phyloP scores from a whole-genome alignment of 2,797 vertebrate species.

The Allobates femoralis region DNA sequence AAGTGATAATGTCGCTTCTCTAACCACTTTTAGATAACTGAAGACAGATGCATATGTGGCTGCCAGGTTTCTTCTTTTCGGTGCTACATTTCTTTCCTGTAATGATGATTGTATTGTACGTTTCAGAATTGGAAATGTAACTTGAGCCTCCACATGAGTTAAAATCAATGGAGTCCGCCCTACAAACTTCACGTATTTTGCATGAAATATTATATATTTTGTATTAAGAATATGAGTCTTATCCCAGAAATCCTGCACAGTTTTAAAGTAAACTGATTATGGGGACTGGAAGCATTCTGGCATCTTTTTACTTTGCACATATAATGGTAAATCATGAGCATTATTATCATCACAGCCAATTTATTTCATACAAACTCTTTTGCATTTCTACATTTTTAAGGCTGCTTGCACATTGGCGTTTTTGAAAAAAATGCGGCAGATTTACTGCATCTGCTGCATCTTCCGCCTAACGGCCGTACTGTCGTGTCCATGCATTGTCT shows the following conservation, averaged over 20 bases:
- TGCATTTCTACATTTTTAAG: too few relatives aligned
- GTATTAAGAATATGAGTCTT: background rate
- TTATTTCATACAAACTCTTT: too few relatives aligned
- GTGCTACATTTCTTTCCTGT: background rate
- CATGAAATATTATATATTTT: background rate
- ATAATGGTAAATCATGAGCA: too few relatives aligned
- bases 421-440: too few relatives aligned
- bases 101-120: background rate
- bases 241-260: background rate
- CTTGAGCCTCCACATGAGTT: background rate
- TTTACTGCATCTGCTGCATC: too few relatives aligned
- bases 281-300: too few relatives aligned
- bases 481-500: too few relatives aligned
- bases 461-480: too few relatives aligned
- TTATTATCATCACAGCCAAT: too few relatives aligned
- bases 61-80: background rate
- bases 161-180: background rate
- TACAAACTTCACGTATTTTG: background rate
- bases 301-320: too few relatives aligned
- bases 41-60: background rate
- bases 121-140: background rate
- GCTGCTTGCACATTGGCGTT: too few relatives aligned
- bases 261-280: background rate
- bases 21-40: background rate
- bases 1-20: background rate